Conservation (phyloP, 2,113 vertebrate genomes). For the Gambusia holbrooki region DNA sequence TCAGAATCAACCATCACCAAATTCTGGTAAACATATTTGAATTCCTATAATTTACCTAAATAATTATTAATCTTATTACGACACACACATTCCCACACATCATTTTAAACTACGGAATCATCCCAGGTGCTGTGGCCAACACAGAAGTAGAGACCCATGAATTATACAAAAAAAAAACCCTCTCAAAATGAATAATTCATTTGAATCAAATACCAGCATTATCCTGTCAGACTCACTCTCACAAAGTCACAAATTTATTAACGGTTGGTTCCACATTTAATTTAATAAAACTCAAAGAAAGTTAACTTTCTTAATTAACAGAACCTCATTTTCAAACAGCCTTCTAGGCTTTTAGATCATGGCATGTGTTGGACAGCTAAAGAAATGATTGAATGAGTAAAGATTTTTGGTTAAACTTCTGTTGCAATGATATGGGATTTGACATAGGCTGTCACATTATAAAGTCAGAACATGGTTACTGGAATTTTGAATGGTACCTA, state of each 20-base stretch:
- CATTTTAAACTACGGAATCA: not conserved
- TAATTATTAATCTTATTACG: not conserved
- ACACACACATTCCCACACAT: too few relatives aligned
- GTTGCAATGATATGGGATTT: conserved; percentile 70
- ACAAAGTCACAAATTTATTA: conserved; percentile 15
- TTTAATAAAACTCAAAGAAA: conserved; percentile 60
- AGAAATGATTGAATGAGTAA: conserved; percentile 66
- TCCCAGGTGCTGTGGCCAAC: not conserved
- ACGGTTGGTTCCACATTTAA: conserved; percentile 37
- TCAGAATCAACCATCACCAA: not conserved
- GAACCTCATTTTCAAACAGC: conserved; percentile 60
- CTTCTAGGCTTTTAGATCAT: conserved; percentile 46
- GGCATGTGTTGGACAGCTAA: conserved; percentile 50
- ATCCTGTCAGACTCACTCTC: conserved; percentile 22
- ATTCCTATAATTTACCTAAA: not conserved
- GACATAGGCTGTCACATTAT: conserved; percentile 78
- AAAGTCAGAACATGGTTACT: conserved; percentile 76
- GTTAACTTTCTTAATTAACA: conserved; percentile 68
- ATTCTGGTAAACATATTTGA: not conserved
- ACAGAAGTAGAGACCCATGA: not conserved
- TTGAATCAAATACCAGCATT: conserved; percentile 19
- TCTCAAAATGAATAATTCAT: conserved; percentile 13
- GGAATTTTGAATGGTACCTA: conserved; percentile 70
- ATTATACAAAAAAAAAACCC: not conserved
- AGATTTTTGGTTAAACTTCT: conserved; percentile 62